Conservation (phyloP, 2,888 invertebrate genomes). For the Helleia helle region DNA sequence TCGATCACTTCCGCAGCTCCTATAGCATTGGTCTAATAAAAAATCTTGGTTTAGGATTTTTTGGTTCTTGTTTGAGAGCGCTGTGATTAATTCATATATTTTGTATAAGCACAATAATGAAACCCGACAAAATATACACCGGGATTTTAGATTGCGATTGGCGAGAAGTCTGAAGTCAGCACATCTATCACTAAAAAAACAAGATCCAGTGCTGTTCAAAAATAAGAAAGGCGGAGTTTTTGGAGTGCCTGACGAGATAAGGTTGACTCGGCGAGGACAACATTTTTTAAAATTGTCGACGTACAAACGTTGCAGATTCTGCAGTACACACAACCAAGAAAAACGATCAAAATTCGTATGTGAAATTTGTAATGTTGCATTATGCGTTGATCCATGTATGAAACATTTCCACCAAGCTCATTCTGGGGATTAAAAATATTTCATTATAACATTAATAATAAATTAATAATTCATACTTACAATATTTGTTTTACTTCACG, state of each 20-base stretch:
- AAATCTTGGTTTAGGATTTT: constrained; percentile 32
- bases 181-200: too few species aligned
- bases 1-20: neutral
- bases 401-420: constrained; percentile 20
- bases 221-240: constrained; percentile 18
- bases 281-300: constrained; percentile 14
- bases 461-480: too few species aligned
- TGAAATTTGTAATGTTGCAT: constrained; percentile 20
- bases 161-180: too few species aligned
- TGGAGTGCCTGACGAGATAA: constrained; percentile 22
- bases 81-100: constrained; percentile 24
- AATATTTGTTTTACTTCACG: too few species aligned
- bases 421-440: too few species aligned
- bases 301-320: constrained; percentile 17
- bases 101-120: constrained; percentile 20
- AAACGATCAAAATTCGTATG: constrained; percentile 21
- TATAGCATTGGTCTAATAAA: constrained; percentile 20
- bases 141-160: constrained; percentile 22
- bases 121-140: constrained; percentile 14
- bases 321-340: constrained; percentile 17
- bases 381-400: constrained; percentile 18
- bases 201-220: constrained; percentile 18
- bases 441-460: too few species aligned
- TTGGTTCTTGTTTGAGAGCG: constrained; percentile 26
- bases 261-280: constrained; percentile 15